A percentile compares a stretch with the other conserved stretches of the same genome.
These are phyloP conservation scores for Pseudochromis fuscus DNA, from an alignment of 2,797 vertebrate species.

Conservation along the genomic window DNA sequence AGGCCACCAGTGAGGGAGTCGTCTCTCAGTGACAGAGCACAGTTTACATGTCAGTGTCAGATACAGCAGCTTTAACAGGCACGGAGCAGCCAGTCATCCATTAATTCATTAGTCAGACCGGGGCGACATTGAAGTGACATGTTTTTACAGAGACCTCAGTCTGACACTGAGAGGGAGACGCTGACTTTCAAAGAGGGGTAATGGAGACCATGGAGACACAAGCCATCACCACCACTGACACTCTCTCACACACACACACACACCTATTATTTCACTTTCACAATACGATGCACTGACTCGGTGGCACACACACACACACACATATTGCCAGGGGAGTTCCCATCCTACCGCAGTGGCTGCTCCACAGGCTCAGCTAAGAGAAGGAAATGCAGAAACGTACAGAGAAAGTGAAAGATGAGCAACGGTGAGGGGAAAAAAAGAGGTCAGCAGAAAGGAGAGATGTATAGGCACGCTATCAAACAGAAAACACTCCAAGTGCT, in stretches of 20 bases:
- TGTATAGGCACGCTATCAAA: conserved; percentile 62
- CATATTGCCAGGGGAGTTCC: conserved; percentile 80
- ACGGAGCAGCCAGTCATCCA: conserved; percentile 27
- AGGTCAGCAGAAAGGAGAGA: conserved; percentile 75
- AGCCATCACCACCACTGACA: conserved; percentile 60
- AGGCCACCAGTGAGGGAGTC: conserved; percentile 27
- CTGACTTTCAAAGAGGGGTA: conserved; percentile 42
- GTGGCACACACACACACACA: conserved; percentile 53
- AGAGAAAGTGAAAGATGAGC: conserved; percentile 84
- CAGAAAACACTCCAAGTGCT: conserved; percentile 50
- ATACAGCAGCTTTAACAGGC: conserved; percentile 45
- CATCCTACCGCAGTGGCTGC: conserved; percentile 89
- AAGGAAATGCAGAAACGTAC: conserved; percentile 83
- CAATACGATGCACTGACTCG: conserved; percentile 48
- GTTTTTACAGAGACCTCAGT: conserved; percentile 45
- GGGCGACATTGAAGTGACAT: conserved; percentile 38
- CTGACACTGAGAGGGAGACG: conserved; percentile 65
- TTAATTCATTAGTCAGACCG: conserved; percentile 64
- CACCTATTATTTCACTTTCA: conserved; percentile 54
- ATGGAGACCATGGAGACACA: conserved; percentile 63
- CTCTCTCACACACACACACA: conserved; percentile 35
- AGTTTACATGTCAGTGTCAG: conserved; percentile 52
- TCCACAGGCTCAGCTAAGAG: conserved; percentile 89
- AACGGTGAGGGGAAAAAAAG: conserved; percentile 63
- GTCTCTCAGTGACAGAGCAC: conserved; percentile 58